Conservation (phyloP, 2,113 vertebrate species). For the Chinchilla lanigera region DNA sequence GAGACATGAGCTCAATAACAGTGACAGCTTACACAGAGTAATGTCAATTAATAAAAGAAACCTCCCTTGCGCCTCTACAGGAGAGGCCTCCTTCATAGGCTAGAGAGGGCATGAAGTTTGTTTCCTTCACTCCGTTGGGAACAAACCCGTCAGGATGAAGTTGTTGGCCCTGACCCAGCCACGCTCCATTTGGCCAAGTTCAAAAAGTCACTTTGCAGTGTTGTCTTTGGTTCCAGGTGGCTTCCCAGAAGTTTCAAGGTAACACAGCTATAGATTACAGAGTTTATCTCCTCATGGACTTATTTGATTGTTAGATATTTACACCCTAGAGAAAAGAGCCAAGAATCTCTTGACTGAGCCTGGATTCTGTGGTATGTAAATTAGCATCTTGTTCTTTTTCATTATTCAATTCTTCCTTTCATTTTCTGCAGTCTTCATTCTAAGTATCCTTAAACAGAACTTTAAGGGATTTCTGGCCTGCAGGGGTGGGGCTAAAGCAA, state of each 20-base stretch:
- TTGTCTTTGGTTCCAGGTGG: slow-evolving; percentile 31
- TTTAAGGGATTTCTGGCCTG: slow-evolving; percentile 8
- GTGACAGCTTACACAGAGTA: not conserved
- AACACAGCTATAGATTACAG: not conserved
- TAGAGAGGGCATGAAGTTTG: not conserved
- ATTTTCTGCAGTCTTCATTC: not conserved
- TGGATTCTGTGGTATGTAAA: not conserved
- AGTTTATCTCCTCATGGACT: not conserved
- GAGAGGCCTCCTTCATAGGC: not conserved
- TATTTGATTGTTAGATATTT: not conserved
- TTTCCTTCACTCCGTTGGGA: not conserved
- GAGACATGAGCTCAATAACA: not conserved
- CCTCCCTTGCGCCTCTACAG: not conserved
- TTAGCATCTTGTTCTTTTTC: not conserved
- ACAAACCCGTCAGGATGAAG: not conserved
- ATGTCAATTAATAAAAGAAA: not conserved
- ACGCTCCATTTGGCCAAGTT: not conserved
- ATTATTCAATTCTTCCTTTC: not conserved
- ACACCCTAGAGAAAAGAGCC: not conserved
- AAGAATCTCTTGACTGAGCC: not conserved
- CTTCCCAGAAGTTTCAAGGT: slow-evolving; percentile 39
- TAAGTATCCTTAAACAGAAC: not conserved
- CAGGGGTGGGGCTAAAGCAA: not conserved
- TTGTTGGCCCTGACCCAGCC: not conserved
- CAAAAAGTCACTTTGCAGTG: slow-evolving; percentile 42